Evolutionary conservation across 1,140 invertebrate species (phyloP), one percentile per base, ranked within the genome.

Genomic region (Hypsibius dujardini): DNA sequence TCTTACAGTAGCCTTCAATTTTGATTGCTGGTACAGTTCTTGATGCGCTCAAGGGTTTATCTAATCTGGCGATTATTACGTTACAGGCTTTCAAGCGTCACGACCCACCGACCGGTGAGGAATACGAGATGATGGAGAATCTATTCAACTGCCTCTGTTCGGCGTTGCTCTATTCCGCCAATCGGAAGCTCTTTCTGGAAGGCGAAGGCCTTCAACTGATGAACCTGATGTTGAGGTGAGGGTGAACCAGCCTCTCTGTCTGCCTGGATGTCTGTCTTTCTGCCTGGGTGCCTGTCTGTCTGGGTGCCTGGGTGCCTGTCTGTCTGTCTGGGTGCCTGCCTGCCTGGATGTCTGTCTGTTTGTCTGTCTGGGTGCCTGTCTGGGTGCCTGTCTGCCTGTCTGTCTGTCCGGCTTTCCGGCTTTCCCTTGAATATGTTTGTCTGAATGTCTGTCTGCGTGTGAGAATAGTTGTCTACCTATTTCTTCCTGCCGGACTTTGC

Each of bases 71-170:
- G 56, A 28, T 28, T 28, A 28, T 28, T 28, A 28, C 28, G 70
- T 28, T 82, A 46, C 76, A 90, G 88, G 73, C 77, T 75, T 98
- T 95, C 80, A 98, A 98, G 79, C 82, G 90, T 67, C 90, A 96
- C 77, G 92, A 98, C 82, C 95, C 95, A 1, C 83, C 81, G 69
- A 87, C 85, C 71, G 85, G 85, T 7, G 94, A 98, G 80, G 95
- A 99, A 80, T 86, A 90, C 76, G 96, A 99, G 81, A 88, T 93
- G 77, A 98, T 99, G 94, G 95, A 98, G 79, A 98, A 98, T 82
- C 81, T 99, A 62, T 99, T 98, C 77, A 90, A 98, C 78, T 87
- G 87, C 74, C 81, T 99, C 15, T 98, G 95, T 79, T 95, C 92
- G 12, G 87, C 90, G 73, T 82, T 99, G 69, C 88, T 97, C 86